Evolutionary conservation across 2,113 vertebrate species (phyloP), one percentile per base, ranked within the genome.

Genomic region (Pachyramphus minor): DNA sequence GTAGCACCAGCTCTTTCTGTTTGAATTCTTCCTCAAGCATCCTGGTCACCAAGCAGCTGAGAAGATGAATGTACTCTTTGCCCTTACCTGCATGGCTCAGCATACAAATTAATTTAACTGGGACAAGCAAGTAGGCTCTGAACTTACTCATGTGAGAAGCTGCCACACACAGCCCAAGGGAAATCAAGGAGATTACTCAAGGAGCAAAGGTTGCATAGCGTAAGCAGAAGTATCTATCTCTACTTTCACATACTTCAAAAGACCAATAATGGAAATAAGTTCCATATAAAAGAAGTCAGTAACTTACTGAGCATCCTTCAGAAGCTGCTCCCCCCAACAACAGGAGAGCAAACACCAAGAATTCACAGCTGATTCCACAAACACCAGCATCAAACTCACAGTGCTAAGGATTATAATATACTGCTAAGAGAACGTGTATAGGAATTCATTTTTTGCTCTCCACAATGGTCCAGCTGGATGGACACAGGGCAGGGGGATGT

Each of bases 51-150:
- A 14, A 89, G 78, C 84, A 96, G 84, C 84, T 89, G 52, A 79
- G 66, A 63, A 55, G 30, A 86, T 60, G n/a, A 86, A 87, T 81
- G 1, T 42, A 78, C 9, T 87, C 63, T 86, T 33, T 55, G 55
- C 69, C 74, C 74, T 76, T 69, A 79, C 85, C 92, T 93, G 84
- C 71, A 6, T 87, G 92, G 81, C 56, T 95, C 74, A 72, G 86
- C 71, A 89, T 93, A 89, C 64, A 84, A 66, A 81, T 94, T 73
- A 77, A 77, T 84, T 91, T 77, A 93, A 86, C 59, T 74, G 50
- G 89, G 89, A 82, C 62, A 84, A 60, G 27, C 60, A 75, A 72
- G 58, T 91, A 71, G 67, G 30, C 72, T 80, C 77, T 94, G 53
- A 87, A 89, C 49, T 94, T 75, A 60, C 62, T 87, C 21, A 2